These are phyloP conservation scores for Mormyrus hasselquistii DNA, from an alignment of 2,797 vertebrate species.

Conservation along the genomic window DNA sequence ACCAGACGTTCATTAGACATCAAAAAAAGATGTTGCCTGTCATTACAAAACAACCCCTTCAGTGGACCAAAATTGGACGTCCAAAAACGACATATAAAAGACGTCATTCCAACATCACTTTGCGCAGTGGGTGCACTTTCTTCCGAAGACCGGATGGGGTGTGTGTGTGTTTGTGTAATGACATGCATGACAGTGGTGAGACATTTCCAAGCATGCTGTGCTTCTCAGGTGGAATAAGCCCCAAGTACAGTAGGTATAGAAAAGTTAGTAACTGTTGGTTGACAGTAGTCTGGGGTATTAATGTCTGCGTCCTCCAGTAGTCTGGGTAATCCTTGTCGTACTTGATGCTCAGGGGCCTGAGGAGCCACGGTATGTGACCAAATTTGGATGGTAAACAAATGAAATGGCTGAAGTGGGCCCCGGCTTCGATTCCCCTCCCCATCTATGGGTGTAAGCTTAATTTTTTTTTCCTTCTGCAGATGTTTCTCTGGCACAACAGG, in stretches of 20 bases:
- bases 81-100: too few species aligned
- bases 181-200: constrained; percentile 25
- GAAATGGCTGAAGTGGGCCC: constrained; percentile 32
- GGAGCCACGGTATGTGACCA: constrained; percentile 25
- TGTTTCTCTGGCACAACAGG: neutral
- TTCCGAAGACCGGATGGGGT: constrained; percentile 18
- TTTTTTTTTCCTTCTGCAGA: neutral
- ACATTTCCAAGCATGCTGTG: neutral
- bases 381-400: constrained; percentile 37
- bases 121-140: neutral
- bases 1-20: too few species aligned
- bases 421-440: constrained; percentile 16
- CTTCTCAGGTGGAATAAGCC: neutral
- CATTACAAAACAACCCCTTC: too few species aligned
- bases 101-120: too few species aligned
- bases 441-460: neutral
- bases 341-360: constrained; percentile 39
- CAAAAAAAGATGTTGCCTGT: too few species aligned
- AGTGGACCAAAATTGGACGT: too few species aligned
- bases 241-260: constrained; percentile 28
- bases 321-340: constrained; percentile 38
- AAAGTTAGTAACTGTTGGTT: constrained; percentile 36
- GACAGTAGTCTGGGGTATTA: constrained; percentile 22
- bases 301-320: constrained; percentile 34
- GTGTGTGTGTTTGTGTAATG: constrained; percentile 4